Conservation (phyloP, 2,113 vertebrate species). For the Mus spicilegus region DNA sequence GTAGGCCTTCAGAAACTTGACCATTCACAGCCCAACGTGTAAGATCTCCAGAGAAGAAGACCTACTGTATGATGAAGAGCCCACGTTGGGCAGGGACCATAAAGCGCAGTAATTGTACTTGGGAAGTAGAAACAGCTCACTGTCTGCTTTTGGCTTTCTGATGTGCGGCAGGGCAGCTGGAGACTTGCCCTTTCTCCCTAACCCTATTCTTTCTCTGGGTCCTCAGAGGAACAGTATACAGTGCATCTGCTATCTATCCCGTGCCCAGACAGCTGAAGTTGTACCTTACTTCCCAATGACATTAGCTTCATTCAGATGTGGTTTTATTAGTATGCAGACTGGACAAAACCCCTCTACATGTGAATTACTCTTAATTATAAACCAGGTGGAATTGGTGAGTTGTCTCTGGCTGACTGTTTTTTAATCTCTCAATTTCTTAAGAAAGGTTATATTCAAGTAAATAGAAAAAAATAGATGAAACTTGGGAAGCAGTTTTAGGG, state of each 20-base stretch:
- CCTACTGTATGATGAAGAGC: background rate
- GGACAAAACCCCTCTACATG: constrained; percentile 71
- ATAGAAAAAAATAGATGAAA: background rate
- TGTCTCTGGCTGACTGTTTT: constrained; percentile 39
- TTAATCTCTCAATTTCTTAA: constrained; percentile 56
- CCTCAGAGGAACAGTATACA: background rate
- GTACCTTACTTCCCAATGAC: background rate
- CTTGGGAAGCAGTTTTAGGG: background rate
- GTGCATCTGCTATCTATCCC: constrained; percentile 34
- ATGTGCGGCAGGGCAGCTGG: constrained; percentile 12
- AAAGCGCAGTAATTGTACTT: background rate
- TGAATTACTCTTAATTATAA: constrained; percentile 75
- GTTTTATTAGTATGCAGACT: constrained; percentile 68
- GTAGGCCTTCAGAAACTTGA: constrained; percentile 12
- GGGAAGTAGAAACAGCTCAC: constrained; percentile 41
- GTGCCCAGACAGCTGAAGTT: background rate
- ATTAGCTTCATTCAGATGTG: constrained; percentile 73
- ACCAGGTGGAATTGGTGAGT: constrained; percentile 60
- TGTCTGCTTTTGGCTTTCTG: background rate
- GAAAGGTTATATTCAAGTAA: background rate
- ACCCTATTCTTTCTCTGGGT: constrained; percentile 23
- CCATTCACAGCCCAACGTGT: background rate
- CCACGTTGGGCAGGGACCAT: background rate
- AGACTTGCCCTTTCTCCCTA: constrained; percentile 43
- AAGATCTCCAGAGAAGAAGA: fast-evolving